Percentiles rank a stretch among this genome's conserved stretches.
Conservation (phyloP, 2,888 invertebrate genomes). For the Zonitis immaculata region DNA sequence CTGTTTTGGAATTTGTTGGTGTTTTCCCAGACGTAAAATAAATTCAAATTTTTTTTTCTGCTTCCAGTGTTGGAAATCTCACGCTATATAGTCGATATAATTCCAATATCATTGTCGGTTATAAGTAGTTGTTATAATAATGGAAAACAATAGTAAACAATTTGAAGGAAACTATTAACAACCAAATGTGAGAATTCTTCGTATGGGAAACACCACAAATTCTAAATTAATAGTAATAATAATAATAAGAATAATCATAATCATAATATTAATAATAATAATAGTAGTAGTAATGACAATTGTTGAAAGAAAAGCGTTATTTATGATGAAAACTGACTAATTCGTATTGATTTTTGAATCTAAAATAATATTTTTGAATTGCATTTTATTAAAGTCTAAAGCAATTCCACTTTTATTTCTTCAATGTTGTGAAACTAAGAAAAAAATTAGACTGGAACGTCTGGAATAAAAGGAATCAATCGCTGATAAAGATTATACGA, state of each 20-base stretch:
- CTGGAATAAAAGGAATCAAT: too few species aligned
- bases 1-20: constrained; percentile 1
- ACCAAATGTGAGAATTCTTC: constrained; percentile 25
- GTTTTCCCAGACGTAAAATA: constrained; percentile 6
- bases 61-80: constrained; percentile 10
- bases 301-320: too few species aligned
- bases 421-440: too few species aligned
- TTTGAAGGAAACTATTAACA: constrained; percentile 20
- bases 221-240: neutral
- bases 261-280: too few species aligned
- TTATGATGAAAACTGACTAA: too few species aligned
- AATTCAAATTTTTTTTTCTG: constrained; percentile 8
- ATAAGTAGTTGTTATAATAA: constrained; percentile 5
- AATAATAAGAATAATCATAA: constrained; percentile 13
- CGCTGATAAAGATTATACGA: too few species aligned
- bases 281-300: too few species aligned
- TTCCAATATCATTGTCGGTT: constrained; percentile 22
- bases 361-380: too few species aligned
- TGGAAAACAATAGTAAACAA: constrained; percentile 24
- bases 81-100: constrained; percentile 17
- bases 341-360: too few species aligned
- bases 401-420: too few species aligned
- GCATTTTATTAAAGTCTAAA: too few species aligned
- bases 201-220: constrained; percentile 19
- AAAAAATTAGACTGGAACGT: too few species aligned